A percentile compares a stretch with the other conserved stretches of the same genome.
Evolutionary conservation across 2,888 invertebrate species (phyloP).

Genomic region (Drosophila colorata): DNA sequence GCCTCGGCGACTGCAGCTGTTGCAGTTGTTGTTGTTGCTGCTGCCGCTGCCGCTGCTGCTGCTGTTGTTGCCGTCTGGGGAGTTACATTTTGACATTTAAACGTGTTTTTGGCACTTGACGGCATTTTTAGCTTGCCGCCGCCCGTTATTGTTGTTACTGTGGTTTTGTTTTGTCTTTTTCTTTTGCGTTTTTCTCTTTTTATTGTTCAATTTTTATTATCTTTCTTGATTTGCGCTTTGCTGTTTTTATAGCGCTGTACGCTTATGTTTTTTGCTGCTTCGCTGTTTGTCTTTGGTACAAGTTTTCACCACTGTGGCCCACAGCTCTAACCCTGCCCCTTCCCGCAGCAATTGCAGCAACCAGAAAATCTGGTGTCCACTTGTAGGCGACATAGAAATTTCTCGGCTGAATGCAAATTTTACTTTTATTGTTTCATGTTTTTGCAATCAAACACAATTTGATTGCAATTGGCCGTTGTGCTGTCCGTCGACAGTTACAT

Average conservation of each 20-base stretch:
- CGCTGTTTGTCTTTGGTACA: constrained; percentile 29
- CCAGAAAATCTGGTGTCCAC: constrained; percentile 60
- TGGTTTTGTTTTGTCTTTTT: constrained; percentile 29
- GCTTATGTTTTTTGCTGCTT: constrained; percentile 9
- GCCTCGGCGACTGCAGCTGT: constrained; percentile 71
- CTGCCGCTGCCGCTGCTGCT: constrained; percentile 30
- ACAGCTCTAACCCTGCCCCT: constrained; percentile 34
- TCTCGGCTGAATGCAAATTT: constrained; percentile 60
- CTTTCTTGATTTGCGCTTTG: constrained; percentile 70
- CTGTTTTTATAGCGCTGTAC: constrained; percentile 53
- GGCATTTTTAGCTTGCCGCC: constrained; percentile 50
- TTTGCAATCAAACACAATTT: constrained; percentile 33
- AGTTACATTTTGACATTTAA: constrained; percentile 77
- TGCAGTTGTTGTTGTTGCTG: constrained; percentile 56
- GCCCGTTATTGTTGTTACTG: constrained; percentile 36
- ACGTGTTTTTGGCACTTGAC: constrained; percentile 79
- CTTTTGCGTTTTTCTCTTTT: constrained; percentile 32
- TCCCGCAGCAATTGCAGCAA: constrained; percentile 1
- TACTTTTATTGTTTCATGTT: constrained; percentile 57
- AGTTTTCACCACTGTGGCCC: constrained; percentile 54
- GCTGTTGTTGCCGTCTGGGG: constrained; percentile 37
- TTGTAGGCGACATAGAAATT: constrained; percentile 52
- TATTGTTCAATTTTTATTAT: constrained; percentile 65
- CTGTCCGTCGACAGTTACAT: background rate
- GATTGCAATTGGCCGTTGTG: constrained; percentile 37